phyloP scores from a whole-genome alignment of 2,113 vertebrate genomes.

The Engraulis encrasicolus region DNA sequence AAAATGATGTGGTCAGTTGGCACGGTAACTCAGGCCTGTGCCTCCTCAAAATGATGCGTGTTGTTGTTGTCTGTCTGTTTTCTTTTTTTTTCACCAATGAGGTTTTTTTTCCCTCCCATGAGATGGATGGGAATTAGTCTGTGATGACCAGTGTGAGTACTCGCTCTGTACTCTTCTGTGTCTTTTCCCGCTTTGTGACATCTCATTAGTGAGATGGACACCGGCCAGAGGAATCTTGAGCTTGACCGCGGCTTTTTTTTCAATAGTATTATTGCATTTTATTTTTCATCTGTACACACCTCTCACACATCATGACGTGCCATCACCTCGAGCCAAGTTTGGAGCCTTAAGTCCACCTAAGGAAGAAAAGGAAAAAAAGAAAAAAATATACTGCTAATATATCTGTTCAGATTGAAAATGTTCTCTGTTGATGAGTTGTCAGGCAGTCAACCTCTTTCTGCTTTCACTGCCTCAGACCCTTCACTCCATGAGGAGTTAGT shows the following conservation, averaged over 20 bases:
- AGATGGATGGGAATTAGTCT: conserved; percentile 64
- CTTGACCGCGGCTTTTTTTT: conserved; percentile 48
- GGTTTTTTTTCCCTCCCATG: conserved; percentile 25
- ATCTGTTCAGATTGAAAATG: background rate
- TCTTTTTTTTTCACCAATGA: too few species aligned
- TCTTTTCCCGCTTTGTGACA: conserved; percentile 71
- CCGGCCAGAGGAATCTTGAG: conserved; percentile 70
- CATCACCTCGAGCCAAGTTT: conserved; percentile 73
- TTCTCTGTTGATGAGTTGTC: background rate
- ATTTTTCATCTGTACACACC: conserved; percentile 63
- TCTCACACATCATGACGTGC: conserved; percentile 78
- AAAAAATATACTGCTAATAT: background rate
- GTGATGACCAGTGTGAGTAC: conserved; percentile 63
- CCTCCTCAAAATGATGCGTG: conserved; percentile 61
- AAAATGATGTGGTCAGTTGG: conserved; percentile 69
- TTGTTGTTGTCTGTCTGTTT: conserved; percentile 50
- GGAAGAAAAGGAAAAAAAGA: too few species aligned
- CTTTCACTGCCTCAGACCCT: background rate
- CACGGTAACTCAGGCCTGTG: conserved; percentile 48
- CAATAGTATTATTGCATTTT: background rate
- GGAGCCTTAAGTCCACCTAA: conserved; percentile 67
- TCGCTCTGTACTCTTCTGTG: conserved; percentile 60
- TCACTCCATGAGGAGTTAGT: background rate
- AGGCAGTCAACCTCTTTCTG: background rate
- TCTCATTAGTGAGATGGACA: conserved; percentile 78